phyloP scores from a whole-genome alignment of 2,113 vertebrate species.

The Microcebus murinus region DNA sequence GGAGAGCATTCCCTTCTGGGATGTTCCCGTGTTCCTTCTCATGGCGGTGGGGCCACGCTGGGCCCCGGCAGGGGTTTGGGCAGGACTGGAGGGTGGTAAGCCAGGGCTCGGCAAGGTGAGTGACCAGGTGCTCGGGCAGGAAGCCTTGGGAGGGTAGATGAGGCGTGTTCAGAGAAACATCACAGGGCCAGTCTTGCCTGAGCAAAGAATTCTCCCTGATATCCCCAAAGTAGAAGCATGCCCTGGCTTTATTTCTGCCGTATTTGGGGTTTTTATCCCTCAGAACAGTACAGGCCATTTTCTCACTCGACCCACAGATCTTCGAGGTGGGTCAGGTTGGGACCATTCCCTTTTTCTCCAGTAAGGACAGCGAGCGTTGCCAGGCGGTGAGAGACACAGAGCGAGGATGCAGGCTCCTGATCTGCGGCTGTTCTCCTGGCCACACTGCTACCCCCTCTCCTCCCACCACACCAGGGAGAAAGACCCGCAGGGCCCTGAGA shows the following conservation, averaged over 20 bases:
- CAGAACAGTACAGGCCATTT: background rate
- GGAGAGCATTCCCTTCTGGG: background rate
- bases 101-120: background rate
- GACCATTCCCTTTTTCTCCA: background rate
- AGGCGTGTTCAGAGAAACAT: background rate
- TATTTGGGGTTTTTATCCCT: background rate
- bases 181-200: background rate
- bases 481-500: fast-evolving
- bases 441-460: background rate
- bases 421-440: background rate
- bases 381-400: background rate
- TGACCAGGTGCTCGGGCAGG: no score
- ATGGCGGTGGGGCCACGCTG: background rate
- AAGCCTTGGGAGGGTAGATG: background rate
- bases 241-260: background rate
- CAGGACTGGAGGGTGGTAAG: background rate
- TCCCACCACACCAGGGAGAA: background rate
- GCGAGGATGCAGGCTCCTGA: background rate
- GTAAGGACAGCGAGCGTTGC: background rate
- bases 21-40: background rate
- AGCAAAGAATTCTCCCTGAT: background rate
- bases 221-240: background rate
- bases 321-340: fast-evolving
- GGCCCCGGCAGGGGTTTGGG: background rate
- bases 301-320: background rate